phyloP scores from a whole-genome alignment of 2,113 vertebrate genomes.

The Forbesichthys agassizii region DNA sequence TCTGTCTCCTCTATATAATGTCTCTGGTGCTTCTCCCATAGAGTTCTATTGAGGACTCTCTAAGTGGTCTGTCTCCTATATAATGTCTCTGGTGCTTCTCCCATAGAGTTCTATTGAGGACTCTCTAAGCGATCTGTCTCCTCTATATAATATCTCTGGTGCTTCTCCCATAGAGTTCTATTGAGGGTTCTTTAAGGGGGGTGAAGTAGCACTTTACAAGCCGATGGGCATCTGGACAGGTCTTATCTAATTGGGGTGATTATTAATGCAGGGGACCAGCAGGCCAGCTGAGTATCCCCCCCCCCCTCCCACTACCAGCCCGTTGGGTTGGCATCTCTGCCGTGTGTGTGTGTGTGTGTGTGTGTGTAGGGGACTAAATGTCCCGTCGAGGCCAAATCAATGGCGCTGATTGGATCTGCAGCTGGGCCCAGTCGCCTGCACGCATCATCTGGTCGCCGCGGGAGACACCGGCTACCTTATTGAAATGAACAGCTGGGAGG shows the following conservation, averaged over 20 bases:
- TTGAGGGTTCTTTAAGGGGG: neutral
- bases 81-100: too few species aligned
- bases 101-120: too few species aligned
- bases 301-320: neutral
- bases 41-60: too few species aligned
- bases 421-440: slow-evolving; percentile 50
- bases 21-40: too few species aligned
- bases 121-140: too few species aligned
- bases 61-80: too few species aligned
- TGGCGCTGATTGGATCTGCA: slow-evolving; percentile 56
- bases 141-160: too few species aligned
- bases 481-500: slow-evolving; percentile 60
- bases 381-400: slow-evolving; percentile 65
- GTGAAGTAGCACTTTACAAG: slow-evolving; percentile 24
- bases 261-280: slow-evolving; percentile 56
- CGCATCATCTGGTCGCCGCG: slow-evolving; percentile 44
- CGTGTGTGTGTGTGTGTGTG: neutral
- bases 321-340: neutral
- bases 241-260: slow-evolving; percentile 55
- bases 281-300: slow-evolving; percentile 59
- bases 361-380: slow-evolving; percentile 41
- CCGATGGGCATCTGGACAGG: slow-evolving; percentile 42
- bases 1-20: too few species aligned
- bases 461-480: slow-evolving; percentile 35
- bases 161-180: too few species aligned